phyloP scores from a whole-genome alignment of 2,888 invertebrate genomes.

The Psylliodes chrysocephalus region DNA sequence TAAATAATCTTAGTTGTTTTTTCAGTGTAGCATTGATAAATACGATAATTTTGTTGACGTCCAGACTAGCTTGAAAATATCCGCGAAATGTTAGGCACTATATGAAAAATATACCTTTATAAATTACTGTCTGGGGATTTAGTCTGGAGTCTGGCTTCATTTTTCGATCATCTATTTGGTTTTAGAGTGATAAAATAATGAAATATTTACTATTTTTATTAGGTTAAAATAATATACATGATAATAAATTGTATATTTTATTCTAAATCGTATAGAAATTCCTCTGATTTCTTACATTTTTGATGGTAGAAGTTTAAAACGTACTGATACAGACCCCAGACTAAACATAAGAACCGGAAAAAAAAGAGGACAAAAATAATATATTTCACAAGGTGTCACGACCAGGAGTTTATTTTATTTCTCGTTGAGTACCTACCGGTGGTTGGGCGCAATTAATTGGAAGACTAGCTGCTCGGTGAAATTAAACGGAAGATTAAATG shows the following conservation, averaged over 20 bases:
- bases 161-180: no score
- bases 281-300: no score
- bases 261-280: no score
- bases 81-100: slow-evolving; percentile 27
- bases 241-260: no score
- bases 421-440: slow-evolving; percentile 1
- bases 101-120: slow-evolving; percentile 26
- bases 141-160: neutral
- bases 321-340: slow-evolving; percentile 2
- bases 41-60: slow-evolving; percentile 28
- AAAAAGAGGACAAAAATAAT: slow-evolving; percentile 29
- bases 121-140: neutral
- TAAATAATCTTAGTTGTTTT: slow-evolving; percentile 20
- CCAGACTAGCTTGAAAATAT: slow-evolving; percentile 32
- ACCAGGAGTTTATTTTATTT: slow-evolving; percentile 26
- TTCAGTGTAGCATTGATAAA: slow-evolving; percentile 26
- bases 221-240: neutral
- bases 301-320: no score
- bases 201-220: neutral
- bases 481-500: slow-evolving; percentile 20
- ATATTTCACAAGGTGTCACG: slow-evolving; percentile 32
- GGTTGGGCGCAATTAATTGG: slow-evolving; percentile 24
- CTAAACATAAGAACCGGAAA: neutral
- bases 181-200: no score
- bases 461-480: slow-evolving; percentile 16